Evolutionary conservation across 2,797 vertebrate species (phyloP), one percentile per base, ranked within the genome.

Genomic region (Myotis vivesi): DNA sequence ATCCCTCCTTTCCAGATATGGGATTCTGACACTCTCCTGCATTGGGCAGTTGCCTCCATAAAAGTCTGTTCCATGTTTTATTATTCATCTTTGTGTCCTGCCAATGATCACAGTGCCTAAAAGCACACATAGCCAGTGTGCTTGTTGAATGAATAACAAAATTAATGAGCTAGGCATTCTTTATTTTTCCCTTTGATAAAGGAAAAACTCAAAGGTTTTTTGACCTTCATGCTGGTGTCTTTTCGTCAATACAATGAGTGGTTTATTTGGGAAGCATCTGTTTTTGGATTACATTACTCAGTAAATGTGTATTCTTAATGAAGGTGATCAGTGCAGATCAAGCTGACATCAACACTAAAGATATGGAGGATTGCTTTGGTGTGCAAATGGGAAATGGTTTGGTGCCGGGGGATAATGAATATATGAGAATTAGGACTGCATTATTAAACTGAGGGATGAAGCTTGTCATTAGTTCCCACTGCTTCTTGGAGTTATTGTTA

Each of bases 321-420:
- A 96, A 97, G 91, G 87, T 95, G 95, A 96, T 97, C 95, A 90
- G 95, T 94, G 95, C 91, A 94, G 89, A 97, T 95, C 95, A 95
- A 95, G 95, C 96, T 51, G 92, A 97, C 96, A 91, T 95, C 94
- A 97, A 96, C 93, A 85, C 89, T 95, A 89, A 96, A 89, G 51
- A 72, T 71, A 84, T 62, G 93, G 90, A 93, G 97, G 96, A 87
- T 77, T 93, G 89, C 11, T 97, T 94, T 97, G 93, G 83, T 97
- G 83, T 95, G 91, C 89, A 96, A 97, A 93, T 96, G 95, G 94
- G 96, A 92, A 95, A 95, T 69, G 30, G 94, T 97, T 97, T 96
- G 94, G 92, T 97, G 97, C 95, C 51, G 20, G 94, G 69, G 95
- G 91, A 96, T 86, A 88, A 97, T 95, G 92, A 98, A 95, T 92